These are phyloP conservation scores for Pseudorhiza aurosa DNA, from an alignment of 30 jellyfish, hydroid and myxozoan species.

Conservation along the genomic window DNA sequence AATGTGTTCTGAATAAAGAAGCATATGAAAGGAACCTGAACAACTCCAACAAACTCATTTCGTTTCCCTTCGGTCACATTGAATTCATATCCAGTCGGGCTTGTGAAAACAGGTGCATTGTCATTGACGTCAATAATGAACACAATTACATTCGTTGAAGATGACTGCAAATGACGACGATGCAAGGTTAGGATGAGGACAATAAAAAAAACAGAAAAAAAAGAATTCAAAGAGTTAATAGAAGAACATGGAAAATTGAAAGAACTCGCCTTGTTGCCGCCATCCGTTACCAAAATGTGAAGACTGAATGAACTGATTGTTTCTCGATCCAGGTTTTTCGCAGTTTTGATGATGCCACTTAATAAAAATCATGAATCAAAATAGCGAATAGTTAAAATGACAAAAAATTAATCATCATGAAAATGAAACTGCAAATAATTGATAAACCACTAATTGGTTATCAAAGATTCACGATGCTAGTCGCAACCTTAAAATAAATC, in stretches of 20 bases:
- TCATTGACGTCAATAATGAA: constrained; percentile 75
- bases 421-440: no score
- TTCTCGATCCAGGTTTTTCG: constrained; percentile 66
- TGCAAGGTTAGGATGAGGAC: background rate
- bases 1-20: background rate
- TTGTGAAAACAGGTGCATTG: constrained; percentile 74
- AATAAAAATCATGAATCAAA: background rate
- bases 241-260: background rate
- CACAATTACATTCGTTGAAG: constrained; percentile 13
- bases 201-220: background rate
- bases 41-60: constrained; percentile 53
- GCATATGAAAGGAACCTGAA: constrained; percentile 30
- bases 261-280: constrained; percentile 52
- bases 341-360: constrained; percentile 70
- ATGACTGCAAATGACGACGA: constrained; percentile 33
- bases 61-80: constrained; percentile 58
- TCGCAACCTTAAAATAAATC: no score
- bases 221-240: background rate
- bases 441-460: no score
- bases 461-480: no score
- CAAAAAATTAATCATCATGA: no score
- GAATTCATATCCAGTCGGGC: constrained; percentile 49
- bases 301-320: constrained; percentile 3
- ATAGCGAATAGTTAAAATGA: no score
- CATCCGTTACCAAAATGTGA: constrained; percentile 43